A percentile compares a stretch with the other conserved stretches of the same genome.
Conservation (phyloP, 2,888 invertebrate species). For the Liodrosophila aerea region DNA sequence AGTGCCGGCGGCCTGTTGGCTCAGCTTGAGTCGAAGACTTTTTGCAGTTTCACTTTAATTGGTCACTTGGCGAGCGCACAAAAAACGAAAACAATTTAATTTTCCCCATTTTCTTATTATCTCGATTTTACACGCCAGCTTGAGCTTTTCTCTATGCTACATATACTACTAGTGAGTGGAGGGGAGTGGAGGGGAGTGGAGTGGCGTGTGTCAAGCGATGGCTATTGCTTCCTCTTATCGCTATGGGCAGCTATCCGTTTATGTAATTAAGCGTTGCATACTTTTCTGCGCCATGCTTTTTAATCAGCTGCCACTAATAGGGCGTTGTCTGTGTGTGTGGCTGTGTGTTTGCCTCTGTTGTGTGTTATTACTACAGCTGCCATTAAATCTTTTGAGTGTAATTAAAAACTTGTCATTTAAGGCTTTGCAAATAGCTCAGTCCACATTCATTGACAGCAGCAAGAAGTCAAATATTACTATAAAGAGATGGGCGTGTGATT, state of each 20-base stretch:
- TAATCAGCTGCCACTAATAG: slow-evolving; percentile 50
- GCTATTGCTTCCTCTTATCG: slow-evolving; percentile 12
- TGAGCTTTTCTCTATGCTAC: slow-evolving; percentile 8
- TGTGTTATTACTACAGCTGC: slow-evolving; percentile 64
- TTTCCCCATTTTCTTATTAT: slow-evolving; percentile 77
- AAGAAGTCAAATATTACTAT: slow-evolving; percentile 15
- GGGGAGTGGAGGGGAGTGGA: no score
- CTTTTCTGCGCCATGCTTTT: slow-evolving; percentile 56
- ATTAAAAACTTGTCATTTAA: slow-evolving; percentile 77
- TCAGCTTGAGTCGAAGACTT: slow-evolving; percentile 42
- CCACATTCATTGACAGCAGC: slow-evolving; percentile 64
- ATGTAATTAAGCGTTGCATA: slow-evolving; percentile 71
- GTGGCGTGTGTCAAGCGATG: slow-evolving; percentile 17
- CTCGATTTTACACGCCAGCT: slow-evolving; percentile 65
- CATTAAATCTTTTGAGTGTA: slow-evolving; percentile 75
- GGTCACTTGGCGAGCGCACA: slow-evolving; percentile 69
- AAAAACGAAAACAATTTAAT: slow-evolving; percentile 70
- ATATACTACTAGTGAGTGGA: no score
- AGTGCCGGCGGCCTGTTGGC: slow-evolving; percentile 25
- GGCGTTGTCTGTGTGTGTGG: slow-evolving; percentile 1
- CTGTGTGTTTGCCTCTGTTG: slow-evolving; percentile 46
- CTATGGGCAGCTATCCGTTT: slow-evolving; percentile 52
- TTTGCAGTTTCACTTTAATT: slow-evolving; percentile 66
- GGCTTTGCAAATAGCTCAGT: slow-evolving; percentile 57
- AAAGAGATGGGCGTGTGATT: background rate